Evolutionary conservation across 2,797 vertebrate genomes (phyloP), one percentile per base, ranked within the genome.

Genomic region (Sebastes umbrosus): DNA sequence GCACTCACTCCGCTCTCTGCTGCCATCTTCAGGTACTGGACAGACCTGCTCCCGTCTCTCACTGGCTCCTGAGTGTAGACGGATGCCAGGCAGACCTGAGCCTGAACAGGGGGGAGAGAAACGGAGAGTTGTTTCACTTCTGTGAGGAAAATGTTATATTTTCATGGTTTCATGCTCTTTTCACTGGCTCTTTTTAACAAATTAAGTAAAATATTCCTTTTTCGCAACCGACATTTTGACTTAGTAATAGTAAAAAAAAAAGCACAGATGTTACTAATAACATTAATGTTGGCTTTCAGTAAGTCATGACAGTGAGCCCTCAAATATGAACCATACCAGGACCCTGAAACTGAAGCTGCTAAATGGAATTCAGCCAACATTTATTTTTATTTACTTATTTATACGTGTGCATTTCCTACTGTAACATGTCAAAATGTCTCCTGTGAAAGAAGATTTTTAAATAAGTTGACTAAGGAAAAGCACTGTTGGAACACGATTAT

Each of bases 31-130:
- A 98, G 95, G 86, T 97, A 98, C 20, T 93, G 94, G 75, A 97
- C 92, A 4, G 96, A 96, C 87, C 84, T 96, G 81, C 80, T 81
- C 3, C 93, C 88, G 6, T 97, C 93, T 79, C 91, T 90, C 29
- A 94, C 75, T 0, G 94, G 85, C 64, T 95, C 95, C 87, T 92
- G 96, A 75, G 96, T 92, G 77, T 96, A 96, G 64, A 98, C 87
- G 0, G 97, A 97, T 3, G 97, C 97, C 6, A 99, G 96, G 69
- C 96, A 98, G 75, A 97, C 90, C 90, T 99, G 98, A 69, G 98
- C 98, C 98, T 99, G 84, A 63, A 20, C 14, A 9, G 13, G 36
- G 36, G 36, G 39, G 39, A 16, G 32, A 52, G 36, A 34, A 34
- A 71, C 4, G 14, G 13, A 62, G 18, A 69, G 14, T 5, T 34